Base-by-base conservation (phyloP, 2,797 vertebrate species). In the Limosa lapponica region DNA sequence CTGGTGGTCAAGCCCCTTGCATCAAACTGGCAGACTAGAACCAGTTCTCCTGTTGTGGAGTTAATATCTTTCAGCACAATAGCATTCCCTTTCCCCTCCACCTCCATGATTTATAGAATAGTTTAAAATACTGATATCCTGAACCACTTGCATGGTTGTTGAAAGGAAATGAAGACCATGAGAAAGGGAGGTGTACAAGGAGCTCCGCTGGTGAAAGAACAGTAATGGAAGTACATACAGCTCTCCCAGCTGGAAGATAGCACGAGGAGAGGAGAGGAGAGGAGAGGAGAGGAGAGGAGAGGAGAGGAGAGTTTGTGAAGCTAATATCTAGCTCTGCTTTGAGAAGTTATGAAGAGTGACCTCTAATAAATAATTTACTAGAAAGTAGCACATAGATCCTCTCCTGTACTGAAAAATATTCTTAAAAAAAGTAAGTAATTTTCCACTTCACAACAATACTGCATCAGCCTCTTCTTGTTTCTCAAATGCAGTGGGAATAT, bases 391-490 rank as follows among this genome's bases (percentile, higher is more conserved):
- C 30, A 34, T 2, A 72, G 41, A 65, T 49, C 14, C 59, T 3
- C 13, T 82, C 18, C 19, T 59, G 20, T 44, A 55, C 41, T 20
- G 25, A 46, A 84, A 82, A 89, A n/a, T 6, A 55, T 5, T 64
- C n/a, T 73, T 71, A 44, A 32, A 44, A 70, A 91, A 70, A 11
- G 24, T 66, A 93, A 79, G 24, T 44, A 0, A 30, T 67, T 84
- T 87, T 71, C 59, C 11, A 34, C n/a, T 89, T 84, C 51, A 46
- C 36, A 85, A 34, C 18, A 52, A n/a, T 61, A 43, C 13, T 69
- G 54, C 94, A 41, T 92, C 48, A 92, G 24, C 34, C 28, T 30
- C 34, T 39, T 74, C 37, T 25, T 71, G n/a, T 67, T 90, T 78
- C 58, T 84, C 57, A 91, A 55, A 71, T 43, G 36, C 2, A 73